Evolutionary conservation across 1,140 invertebrate species (phyloP).

Genomic region (Tetragnatha versicolor): DNA sequence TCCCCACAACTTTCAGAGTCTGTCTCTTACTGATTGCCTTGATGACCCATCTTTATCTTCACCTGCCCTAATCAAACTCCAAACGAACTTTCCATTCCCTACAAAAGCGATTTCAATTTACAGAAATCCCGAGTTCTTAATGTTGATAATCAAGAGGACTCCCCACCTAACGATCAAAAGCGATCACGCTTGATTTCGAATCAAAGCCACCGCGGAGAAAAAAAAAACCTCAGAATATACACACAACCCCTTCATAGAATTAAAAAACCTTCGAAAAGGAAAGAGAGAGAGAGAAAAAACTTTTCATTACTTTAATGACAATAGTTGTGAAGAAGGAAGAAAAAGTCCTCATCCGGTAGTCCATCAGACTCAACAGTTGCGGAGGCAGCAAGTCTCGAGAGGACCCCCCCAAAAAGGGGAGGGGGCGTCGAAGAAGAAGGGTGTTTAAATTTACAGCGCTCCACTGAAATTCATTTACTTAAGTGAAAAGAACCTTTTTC

Average conservation of each 20-base stretch:
- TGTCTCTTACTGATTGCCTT: too few relatives aligned
- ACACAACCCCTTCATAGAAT: neutral
- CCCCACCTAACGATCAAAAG: constrained; percentile 22
- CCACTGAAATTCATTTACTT: constrained; percentile 40
- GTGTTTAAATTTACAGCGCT: constrained; percentile 46
- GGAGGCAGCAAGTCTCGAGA: constrained; percentile 8
- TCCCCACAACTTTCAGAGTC: too few relatives aligned
- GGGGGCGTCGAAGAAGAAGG: constrained; percentile 13
- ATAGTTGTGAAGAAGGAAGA: constrained; percentile 3
- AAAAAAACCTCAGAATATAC: too few relatives aligned
- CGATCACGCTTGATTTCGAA: constrained; percentile 23
- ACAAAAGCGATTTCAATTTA: too few relatives aligned
- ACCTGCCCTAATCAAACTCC: too few relatives aligned
- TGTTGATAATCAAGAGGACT: too few relatives aligned
- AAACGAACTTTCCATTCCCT: too few relatives aligned
- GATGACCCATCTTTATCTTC: too few relatives aligned
- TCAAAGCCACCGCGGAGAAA: constrained; percentile 19
- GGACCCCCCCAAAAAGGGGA: constrained; percentile 12
- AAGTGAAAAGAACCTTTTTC: constrained; percentile 46
- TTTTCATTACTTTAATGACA: constrained; percentile 44
- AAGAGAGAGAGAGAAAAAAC: constrained; percentile 3
- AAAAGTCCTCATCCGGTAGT: constrained; percentile 11
- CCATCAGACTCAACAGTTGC: constrained; percentile 29
- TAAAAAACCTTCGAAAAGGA: neutral
- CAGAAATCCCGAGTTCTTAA: too few relatives aligned